Percentiles rank a stretch among this genome's conserved stretches.
Conservation (phyloP, 2,113 vertebrate species). For the Rhegmatorhina hoffmannsi region DNA sequence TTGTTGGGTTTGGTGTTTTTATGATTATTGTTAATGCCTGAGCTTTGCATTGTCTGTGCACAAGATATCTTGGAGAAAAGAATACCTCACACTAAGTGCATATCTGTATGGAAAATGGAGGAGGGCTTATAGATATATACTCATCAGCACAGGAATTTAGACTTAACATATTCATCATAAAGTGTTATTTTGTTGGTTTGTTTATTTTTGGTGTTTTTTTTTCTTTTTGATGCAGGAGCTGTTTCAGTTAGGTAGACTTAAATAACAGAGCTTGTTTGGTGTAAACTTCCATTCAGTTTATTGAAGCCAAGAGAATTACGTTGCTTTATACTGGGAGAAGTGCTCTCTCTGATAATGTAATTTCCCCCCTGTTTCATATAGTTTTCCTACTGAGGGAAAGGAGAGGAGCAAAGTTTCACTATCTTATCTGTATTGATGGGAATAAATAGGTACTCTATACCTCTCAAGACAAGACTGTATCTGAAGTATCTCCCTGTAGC, state of each 20-base stretch:
- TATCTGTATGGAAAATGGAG: neutral
- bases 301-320: neutral
- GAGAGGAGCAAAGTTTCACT: neutral
- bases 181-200: neutral
- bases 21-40: slow-evolving; percentile 42
- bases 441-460: neutral
- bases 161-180: neutral
- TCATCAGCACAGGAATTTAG: neutral
- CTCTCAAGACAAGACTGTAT: neutral
- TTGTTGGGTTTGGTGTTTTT: slow-evolving; percentile 50
- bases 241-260: neutral
- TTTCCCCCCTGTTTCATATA: neutral
- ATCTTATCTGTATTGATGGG: neutral
- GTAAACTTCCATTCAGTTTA: neutral
- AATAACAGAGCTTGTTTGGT: neutral
- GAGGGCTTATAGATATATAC: neutral
- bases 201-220: neutral
- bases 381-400: neutral
- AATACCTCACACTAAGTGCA: neutral
- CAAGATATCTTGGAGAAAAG: neutral
- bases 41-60: slow-evolving; percentile 47
- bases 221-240: neutral
- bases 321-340: neutral
- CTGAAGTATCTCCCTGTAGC: neutral
- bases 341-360: neutral